Evolutionary conservation across 37 sponge, comb jelly and placozoan species (phyloP), one percentile per base, ranked within the genome.

Genomic region (Halichondria panicea): DNA sequence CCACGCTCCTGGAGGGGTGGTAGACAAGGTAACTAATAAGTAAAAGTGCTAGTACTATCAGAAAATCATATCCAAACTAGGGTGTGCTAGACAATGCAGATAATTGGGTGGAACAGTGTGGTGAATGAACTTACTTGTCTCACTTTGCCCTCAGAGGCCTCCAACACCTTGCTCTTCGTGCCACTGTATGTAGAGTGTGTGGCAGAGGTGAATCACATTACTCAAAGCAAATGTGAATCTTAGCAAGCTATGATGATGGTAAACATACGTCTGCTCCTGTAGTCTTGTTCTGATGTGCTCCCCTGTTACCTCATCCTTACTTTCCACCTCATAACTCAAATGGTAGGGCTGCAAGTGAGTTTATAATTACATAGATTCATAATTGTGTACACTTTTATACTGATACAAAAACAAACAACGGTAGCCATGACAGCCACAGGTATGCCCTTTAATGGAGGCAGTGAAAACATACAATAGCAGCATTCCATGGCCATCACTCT

Each of bases 101-200:
- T 45, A 63, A 22, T 28, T 37, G 63, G 18, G 63, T 13, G 63
- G 18, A 37, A 30, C 36, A 30, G 63, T 34, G 63, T 63, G 5
- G 34, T 7, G 3, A 34, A 5, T 6, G n/a, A 34, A 74, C 86
- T 85, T 34, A 93, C 93, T 53, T 75, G 93, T 37, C 93, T 46
- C 18, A 52, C 34, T 68, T 77, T 77, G 31, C 71, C 82, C 27
- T 84, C 86, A 35, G 69, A 69, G 0, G 81, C 86, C 46, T 88
- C 89, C 52, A 95, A 35, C 34, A 95, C 92, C 38, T 91, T 95
- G 66, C 74, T 88, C 82, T 81, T 88, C 18, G 81, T 74, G 31
- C 95, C 95, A 84, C 95, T 95, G 45, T 25, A 85, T 0, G 43
- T 43, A 33, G 67, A 74, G 2, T 37, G 8, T 36, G 3, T 46